Evolutionary conservation across 2,113 vertebrate species (phyloP).

Genomic region (Sceloporus tristichus): DNA sequence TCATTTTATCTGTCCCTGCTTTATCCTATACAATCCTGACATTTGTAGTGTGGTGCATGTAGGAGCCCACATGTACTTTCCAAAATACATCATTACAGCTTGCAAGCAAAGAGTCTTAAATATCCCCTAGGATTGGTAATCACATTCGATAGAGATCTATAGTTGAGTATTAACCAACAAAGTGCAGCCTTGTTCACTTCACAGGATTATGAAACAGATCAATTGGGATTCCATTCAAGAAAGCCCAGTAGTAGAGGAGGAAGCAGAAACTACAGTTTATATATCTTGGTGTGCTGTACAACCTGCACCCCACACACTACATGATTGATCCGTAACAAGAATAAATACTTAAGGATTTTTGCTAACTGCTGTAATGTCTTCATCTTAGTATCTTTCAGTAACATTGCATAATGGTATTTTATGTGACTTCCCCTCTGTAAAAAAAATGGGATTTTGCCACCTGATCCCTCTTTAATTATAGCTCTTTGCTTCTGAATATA

Average conservation of each 20-base stretch:
- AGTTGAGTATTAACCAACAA: too few relatives aligned
- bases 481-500: constrained; percentile 41
- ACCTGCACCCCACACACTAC: not conserved
- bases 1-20: too few relatives aligned
- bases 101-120: too few relatives aligned
- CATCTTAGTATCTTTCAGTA: not conserved
- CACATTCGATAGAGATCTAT: not conserved
- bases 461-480: constrained; percentile 31
- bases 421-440: not conserved
- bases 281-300: not conserved
- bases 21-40: too few relatives aligned
- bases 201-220: not conserved
- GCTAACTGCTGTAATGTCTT: not conserved
- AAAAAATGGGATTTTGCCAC: constrained; percentile 9
- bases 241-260: not conserved
- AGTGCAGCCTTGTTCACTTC: not conserved
- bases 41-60: too few relatives aligned
- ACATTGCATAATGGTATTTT: constrained; percentile 16
- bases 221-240: not conserved
- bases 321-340: not conserved
- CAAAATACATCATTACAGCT: too few relatives aligned
- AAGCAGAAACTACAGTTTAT: not conserved
- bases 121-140: not conserved
- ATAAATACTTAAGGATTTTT: not conserved
- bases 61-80: too few relatives aligned